Percentiles rank a stretch among this genome's conserved stretches.
Evolutionary conservation across 2,797 vertebrate genomes (phyloP).

Genomic region (Anguilla obscura): DNA sequence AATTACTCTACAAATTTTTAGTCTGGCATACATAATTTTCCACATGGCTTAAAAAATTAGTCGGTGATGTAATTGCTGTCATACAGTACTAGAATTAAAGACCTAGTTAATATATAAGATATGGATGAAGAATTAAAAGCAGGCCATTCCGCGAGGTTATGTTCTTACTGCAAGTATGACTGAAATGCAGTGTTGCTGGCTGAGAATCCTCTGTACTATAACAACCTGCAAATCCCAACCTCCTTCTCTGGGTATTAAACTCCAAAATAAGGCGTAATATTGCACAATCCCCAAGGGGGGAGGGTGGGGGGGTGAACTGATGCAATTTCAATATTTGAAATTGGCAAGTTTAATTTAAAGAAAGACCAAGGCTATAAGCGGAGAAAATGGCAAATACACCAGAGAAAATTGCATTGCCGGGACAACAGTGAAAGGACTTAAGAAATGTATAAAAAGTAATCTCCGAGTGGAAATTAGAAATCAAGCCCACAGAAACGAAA

Average conservation of each 20-base stretch:
- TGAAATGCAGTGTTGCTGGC: background rate
- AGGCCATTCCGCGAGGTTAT: background rate
- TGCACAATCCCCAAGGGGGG: constrained; percentile 77
- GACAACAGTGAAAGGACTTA: constrained; percentile 90
- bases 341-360: constrained; percentile 99
- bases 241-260: constrained; percentile 52
- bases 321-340: constrained; percentile 99
- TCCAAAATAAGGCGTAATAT: constrained; percentile 80
- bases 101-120: background rate
- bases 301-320: constrained; percentile 74
- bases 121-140: background rate
- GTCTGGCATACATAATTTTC: background rate
- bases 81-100: background rate
- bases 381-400: constrained; percentile 89
- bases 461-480: constrained; percentile 99
- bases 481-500: constrained; percentile 95
- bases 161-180: background rate
- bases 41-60: background rate
- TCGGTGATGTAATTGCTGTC: background rate
- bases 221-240: background rate
- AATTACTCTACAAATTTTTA: background rate
- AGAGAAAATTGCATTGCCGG: constrained; percentile 93
- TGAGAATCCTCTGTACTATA: background rate
- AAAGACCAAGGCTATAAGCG: constrained; percentile 97
- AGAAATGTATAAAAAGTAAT: constrained; percentile 99